phyloP scores from a whole-genome alignment of 2,113 vertebrate species.

The Nycticebus coucang region DNA sequence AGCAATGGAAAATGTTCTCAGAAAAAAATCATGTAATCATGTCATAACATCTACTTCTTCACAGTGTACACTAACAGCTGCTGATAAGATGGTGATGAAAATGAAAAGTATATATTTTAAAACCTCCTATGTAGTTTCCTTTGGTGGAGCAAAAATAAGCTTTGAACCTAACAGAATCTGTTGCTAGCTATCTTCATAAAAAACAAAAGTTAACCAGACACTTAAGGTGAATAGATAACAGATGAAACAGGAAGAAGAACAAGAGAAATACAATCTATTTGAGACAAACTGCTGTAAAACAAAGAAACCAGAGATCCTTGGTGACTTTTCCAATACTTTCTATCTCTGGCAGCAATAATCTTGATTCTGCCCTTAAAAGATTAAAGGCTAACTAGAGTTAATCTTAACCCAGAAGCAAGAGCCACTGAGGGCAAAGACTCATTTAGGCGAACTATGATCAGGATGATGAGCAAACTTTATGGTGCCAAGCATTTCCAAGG shows the following conservation, averaged over 20 bases:
- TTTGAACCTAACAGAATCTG: neutral
- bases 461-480: neutral
- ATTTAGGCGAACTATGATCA: accelerated
- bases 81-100: neutral
- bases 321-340: neutral
- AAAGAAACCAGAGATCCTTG: neutral
- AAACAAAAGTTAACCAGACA: neutral
- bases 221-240: accelerated
- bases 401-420: neutral
- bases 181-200: neutral
- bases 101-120: neutral
- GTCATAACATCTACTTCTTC: neutral
- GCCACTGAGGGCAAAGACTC: neutral
- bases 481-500: accelerated
- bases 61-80: neutral
- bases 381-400: neutral
- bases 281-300: neutral
- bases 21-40: too few species aligned
- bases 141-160: neutral
- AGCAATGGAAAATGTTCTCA: too few species aligned
- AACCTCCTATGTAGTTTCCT: neutral
- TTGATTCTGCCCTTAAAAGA: neutral
- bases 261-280: neutral
- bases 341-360: neutral
- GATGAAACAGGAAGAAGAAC: neutral